phyloP scores from a whole-genome alignment of 2,797 vertebrate genomes.

The Myiotriccus ornatus region DNA sequence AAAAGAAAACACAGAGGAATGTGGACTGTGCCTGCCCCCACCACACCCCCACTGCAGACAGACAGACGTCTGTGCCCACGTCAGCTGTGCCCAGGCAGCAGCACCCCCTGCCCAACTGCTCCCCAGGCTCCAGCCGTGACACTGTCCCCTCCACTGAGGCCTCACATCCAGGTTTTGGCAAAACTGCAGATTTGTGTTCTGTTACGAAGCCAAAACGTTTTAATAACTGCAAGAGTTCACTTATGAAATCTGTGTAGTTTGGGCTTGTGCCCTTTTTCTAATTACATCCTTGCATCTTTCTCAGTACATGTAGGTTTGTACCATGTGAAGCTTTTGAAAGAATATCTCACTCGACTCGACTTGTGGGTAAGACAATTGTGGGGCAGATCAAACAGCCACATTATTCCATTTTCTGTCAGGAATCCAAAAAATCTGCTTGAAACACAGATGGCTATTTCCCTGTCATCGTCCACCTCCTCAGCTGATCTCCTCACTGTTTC shows the following conservation, averaged over 20 bases:
- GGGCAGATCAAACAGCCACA: not conserved
- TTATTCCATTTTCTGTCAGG: slow-evolving; percentile 8
- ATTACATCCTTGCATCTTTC: not conserved
- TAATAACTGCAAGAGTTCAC: not conserved
- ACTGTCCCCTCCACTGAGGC: not conserved
- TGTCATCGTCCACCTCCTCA: not conserved
- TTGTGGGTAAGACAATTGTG: not conserved
- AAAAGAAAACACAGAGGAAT: not conserved
- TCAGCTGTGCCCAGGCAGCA: not conserved
- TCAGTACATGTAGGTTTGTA: not conserved
- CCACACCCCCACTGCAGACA: rapidly evolving
- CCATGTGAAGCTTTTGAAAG: not conserved
- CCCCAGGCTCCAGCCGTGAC: not conserved
- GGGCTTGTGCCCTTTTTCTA: not conserved
- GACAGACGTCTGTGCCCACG: not conserved
- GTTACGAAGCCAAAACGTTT: not conserved
- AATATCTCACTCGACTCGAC: not conserved
- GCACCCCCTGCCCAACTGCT: not conserved
- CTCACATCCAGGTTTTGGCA: not conserved
- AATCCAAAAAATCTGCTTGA: slow-evolving; percentile 24
- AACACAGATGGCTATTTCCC: slow-evolving; percentile 29
- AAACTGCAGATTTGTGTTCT: not conserved
- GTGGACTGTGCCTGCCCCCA: not conserved
- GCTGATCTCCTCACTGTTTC: not conserved
- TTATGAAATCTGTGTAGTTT: not conserved